Evolutionary conservation across 1,140 invertebrate species (phyloP).

Genomic region (Globodera ellingtonae): DNA sequence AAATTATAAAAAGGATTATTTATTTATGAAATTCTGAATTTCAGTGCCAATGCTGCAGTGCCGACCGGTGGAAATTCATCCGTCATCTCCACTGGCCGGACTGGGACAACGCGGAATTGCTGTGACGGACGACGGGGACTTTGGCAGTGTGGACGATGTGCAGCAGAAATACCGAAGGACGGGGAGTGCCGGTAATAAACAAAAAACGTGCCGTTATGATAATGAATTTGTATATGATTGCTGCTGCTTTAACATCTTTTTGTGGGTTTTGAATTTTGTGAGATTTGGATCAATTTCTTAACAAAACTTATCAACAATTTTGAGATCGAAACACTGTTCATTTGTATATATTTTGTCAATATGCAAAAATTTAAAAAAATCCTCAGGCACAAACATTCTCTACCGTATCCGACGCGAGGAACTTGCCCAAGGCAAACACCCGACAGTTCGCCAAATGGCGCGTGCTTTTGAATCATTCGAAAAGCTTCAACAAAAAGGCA

Average conservation of each 20-base stretch:
- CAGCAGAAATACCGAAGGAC: constrained; percentile 31
- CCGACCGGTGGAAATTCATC: background rate
- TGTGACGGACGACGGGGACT: constrained; percentile 37
- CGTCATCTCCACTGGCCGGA: background rate
- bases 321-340: too few relatives aligned
- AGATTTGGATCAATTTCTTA: too few relatives aligned
- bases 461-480: constrained; percentile 60
- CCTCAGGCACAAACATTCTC: constrained; percentile 60
- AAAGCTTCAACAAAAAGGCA: constrained; percentile 19
- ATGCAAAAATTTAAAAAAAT: background rate
- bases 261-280: too few relatives aligned
- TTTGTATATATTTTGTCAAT: background rate
- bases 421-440: constrained; percentile 55
- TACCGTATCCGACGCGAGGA: constrained; percentile 64
- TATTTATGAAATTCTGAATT: constrained; percentile 3
- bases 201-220: too few relatives aligned
- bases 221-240: too few relatives aligned
- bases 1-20: background rate
- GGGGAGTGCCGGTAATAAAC: constrained; percentile 33
- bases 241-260: too few relatives aligned
- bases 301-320: too few relatives aligned
- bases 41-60: constrained; percentile 13
- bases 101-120: constrained; percentile 9
- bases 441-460: constrained; percentile 57
- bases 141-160: constrained; percentile 26